phyloP scores from a whole-genome alignment of 2,888 invertebrate species.

The Euspilapteryx auroguttella region DNA sequence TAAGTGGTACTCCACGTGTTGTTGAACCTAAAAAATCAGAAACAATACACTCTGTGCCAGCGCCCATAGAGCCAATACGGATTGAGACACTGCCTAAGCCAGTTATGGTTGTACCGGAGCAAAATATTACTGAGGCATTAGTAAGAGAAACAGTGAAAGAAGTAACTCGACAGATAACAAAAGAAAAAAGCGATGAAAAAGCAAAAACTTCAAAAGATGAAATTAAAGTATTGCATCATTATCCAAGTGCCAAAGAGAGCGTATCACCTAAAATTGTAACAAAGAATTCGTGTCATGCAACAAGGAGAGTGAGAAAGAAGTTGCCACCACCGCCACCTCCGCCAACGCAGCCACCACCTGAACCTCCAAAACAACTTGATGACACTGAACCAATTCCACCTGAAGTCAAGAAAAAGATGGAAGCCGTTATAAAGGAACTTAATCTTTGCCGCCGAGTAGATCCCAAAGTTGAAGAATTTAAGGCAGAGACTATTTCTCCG shows the following conservation, averaged over 20 bases:
- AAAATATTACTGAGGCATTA: neutral
- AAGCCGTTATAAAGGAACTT: slow-evolving; percentile 63
- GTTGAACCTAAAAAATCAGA: slow-evolving; percentile 24
- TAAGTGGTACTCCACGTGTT: slow-evolving; percentile 38
- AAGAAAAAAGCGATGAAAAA: neutral
- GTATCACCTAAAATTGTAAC: neutral
- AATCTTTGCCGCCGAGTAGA: slow-evolving; percentile 40
- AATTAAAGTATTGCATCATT: neutral
- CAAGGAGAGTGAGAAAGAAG: slow-evolving; percentile 36
- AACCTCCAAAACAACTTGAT: slow-evolving; percentile 9
- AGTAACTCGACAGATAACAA: neutral
- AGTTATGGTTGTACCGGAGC: neutral
- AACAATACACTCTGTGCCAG: slow-evolving; percentile 12
- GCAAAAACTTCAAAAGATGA: neutral
- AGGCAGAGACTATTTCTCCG: slow-evolving; percentile 22
- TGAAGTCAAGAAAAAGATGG: slow-evolving; percentile 63
- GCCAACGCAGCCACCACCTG: slow-evolving; percentile 14
- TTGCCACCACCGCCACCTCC: slow-evolving; percentile 50
- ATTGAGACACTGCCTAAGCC: neutral
- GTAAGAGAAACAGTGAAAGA: neutral
- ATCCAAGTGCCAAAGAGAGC: neutral
- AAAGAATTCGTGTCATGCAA: slow-evolving; percentile 19
- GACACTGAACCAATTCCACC: slow-evolving; percentile 35
- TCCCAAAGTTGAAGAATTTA: slow-evolving; percentile 23
- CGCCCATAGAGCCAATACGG: slow-evolving; percentile 10